Percentiles rank a stretch among this genome's conserved stretches.
Evolutionary conservation across 2,797 vertebrate species (phyloP).

Genomic region (Channa striata): DNA sequence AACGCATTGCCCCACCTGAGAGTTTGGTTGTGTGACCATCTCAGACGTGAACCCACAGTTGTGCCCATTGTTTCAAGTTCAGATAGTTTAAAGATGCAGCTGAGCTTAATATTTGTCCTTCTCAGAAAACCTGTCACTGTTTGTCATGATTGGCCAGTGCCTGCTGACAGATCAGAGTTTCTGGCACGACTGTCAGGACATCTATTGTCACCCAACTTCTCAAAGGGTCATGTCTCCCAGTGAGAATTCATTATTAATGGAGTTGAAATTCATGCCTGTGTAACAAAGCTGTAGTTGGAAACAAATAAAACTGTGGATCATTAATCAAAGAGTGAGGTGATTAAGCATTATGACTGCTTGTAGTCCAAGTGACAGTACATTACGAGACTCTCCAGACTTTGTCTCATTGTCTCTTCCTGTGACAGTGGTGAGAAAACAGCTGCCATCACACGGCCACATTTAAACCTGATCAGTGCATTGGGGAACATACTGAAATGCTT

Average conservation of each 20-base stretch:
- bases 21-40: slow-evolving; percentile 49
- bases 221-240: slow-evolving; percentile 17
- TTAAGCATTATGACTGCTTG: neutral
- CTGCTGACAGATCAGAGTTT: slow-evolving; percentile 50
- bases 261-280: neutral
- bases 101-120: slow-evolving; percentile 56
- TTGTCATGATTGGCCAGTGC: slow-evolving; percentile 35
- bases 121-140: slow-evolving; percentile 50
- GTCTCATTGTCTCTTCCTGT: slow-evolving; percentile 46
- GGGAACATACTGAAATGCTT: slow-evolving; percentile 83
- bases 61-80: slow-evolving; percentile 55
- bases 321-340: neutral
- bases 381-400: neutral
- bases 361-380: neutral
- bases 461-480: slow-evolving; percentile 79
- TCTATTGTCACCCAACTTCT: slow-evolving; percentile 30
- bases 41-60: slow-evolving; percentile 49
- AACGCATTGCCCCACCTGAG: neutral
- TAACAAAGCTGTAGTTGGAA: neutral
- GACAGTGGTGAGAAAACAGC: slow-evolving; percentile 66
- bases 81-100: slow-evolving; percentile 60
- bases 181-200: slow-evolving; percentile 48
- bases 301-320: neutral
- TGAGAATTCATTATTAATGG: slow-evolving; percentile 5
- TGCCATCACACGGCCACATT: slow-evolving; percentile 77